Evolutionary conservation across 2,113 vertebrate genomes (phyloP), one percentile per base, ranked within the genome.

Genomic region (Nematolebias whitei): DNA sequence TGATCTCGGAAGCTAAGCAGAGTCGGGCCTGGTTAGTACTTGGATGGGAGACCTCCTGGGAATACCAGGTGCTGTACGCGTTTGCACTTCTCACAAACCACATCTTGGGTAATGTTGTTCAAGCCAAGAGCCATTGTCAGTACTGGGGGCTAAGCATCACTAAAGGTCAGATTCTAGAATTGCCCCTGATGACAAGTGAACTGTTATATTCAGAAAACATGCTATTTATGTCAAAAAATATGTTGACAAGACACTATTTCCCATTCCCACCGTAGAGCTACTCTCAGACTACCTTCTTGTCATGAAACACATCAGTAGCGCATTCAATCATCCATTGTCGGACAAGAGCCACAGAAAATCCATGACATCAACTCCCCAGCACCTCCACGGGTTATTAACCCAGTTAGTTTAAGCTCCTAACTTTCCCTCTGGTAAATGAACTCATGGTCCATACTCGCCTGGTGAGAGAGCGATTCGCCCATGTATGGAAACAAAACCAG

Each of bases 301-400:
- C 49, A 45, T 48, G 7, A 29, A 49, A 61, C 60, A 49, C 52
- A 15, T 5, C 2, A 18, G 41, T 29, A 39, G 60, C 20, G 56
- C 43, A 49, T 49, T 60, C 52, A 18, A 69, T 71, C 65, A 64
- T 57, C 22, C 19, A 20, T n/a, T 39, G 35, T 26, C 49, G 69
- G 12, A 4, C 5, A 12, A 38, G 7, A 49, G 20, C 54, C 47
- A 44, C 14, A 19, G 40, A 57, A 72, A 79, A 82, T 63, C 54
- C 29, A 67, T 41, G 55, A 55, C 54, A 63, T 63, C 61, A 70
- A 56, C 69, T 69, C 49, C 41, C 55, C 43, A 54, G 41, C 32
- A 22, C 49, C 41, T 55, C 43, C 57, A 45, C 32, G 19, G 68
- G 60, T 66, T 45, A 79, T 88, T 90, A 88, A 82, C 85, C 84